These are phyloP conservation scores for Acleris laterana DNA, from an alignment of 2,888 invertebrate species.

Conservation along the genomic window DNA sequence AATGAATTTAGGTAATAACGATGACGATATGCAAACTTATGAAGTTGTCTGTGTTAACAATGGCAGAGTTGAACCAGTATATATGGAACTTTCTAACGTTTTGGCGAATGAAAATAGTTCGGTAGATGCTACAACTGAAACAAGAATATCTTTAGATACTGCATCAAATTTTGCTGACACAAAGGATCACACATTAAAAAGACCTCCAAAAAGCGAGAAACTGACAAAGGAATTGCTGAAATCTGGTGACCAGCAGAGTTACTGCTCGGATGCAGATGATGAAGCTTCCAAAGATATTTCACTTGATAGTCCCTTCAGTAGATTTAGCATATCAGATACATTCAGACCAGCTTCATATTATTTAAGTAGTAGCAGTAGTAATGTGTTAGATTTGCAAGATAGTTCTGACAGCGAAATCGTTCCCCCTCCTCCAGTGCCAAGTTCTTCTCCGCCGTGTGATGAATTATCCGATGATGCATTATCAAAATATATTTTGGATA, in stretches of 20 bases:
- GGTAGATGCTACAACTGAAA: slow-evolving; percentile 49
- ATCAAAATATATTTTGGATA: slow-evolving; percentile 80
- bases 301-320: slow-evolving; percentile 85
- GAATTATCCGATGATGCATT: slow-evolving; percentile 87
- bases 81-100: slow-evolving; percentile 89
- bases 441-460: slow-evolving; percentile 89
- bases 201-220: slow-evolving; percentile 68
- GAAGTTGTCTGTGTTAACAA: slow-evolving; percentile 89
- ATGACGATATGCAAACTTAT: slow-evolving; percentile 86
- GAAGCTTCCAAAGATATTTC: slow-evolving; percentile 91
- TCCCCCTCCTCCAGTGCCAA: slow-evolving; percentile 91
- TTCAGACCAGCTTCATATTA: slow-evolving; percentile 95
- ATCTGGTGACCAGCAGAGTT: slow-evolving; percentile 84
- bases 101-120: slow-evolving; percentile 54
- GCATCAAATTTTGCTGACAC: slow-evolving; percentile 79
- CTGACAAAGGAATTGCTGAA: slow-evolving; percentile 83
- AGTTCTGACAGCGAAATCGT: slow-evolving; percentile 92
- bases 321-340: slow-evolving; percentile 94
- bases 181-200: slow-evolving; percentile 73
- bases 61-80: slow-evolving; percentile 90
- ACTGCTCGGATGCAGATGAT: slow-evolving; percentile 93
- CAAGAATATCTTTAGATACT: slow-evolving; percentile 55
- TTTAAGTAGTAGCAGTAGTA: slow-evolving; percentile 88
- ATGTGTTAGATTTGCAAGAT: slow-evolving; percentile 88
- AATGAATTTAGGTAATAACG: slow-evolving; percentile 89